Conservation (phyloP, 2,888 invertebrate species). For the Lepidocyrtinus sp. region DNA sequence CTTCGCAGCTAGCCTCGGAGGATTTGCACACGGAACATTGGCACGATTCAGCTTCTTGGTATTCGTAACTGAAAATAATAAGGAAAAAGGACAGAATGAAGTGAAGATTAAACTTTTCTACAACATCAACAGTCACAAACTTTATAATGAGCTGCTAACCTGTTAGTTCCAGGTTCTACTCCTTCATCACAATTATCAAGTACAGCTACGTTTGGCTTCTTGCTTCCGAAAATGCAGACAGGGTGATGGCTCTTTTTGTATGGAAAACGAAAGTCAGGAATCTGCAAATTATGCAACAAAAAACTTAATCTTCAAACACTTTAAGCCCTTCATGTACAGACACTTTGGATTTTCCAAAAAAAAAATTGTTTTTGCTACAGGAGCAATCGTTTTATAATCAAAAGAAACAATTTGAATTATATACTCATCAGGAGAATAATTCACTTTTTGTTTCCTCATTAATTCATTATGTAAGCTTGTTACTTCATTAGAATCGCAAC, state of each 20-base stretch:
- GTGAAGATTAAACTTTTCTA: not conserved
- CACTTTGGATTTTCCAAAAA: not conserved
- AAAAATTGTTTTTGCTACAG: conserved; percentile 16
- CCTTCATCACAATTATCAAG: conserved; percentile 84
- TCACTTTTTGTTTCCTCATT: no score
- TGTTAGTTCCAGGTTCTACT: conserved; percentile 79
- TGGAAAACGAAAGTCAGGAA: conserved; percentile 90
- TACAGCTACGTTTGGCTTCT: conserved; percentile 78
- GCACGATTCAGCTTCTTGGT: conserved; percentile 85
- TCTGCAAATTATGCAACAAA: conserved; percentile 74
- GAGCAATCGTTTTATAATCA: no score
- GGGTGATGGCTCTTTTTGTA: conserved; percentile 89
- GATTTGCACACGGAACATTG: conserved; percentile 82
- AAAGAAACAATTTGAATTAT: no score
- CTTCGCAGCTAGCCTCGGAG: conserved; percentile 82
- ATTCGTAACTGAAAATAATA: conserved; percentile 77
- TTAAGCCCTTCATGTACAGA: not conserved
- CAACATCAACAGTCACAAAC: no score
- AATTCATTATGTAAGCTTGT: no score
- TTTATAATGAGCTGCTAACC: conserved; percentile 70
- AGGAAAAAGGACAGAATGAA: conserved; percentile 14
- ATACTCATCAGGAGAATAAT: no score
- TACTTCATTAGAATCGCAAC: conserved; percentile 89
- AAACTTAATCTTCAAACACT: not conserved
- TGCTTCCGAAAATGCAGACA: conserved; percentile 85